These are phyloP conservation scores for Aphelenchoides bicaudatus DNA, from an alignment of 2,888 invertebrate genomes.

Conservation along the genomic window DNA sequence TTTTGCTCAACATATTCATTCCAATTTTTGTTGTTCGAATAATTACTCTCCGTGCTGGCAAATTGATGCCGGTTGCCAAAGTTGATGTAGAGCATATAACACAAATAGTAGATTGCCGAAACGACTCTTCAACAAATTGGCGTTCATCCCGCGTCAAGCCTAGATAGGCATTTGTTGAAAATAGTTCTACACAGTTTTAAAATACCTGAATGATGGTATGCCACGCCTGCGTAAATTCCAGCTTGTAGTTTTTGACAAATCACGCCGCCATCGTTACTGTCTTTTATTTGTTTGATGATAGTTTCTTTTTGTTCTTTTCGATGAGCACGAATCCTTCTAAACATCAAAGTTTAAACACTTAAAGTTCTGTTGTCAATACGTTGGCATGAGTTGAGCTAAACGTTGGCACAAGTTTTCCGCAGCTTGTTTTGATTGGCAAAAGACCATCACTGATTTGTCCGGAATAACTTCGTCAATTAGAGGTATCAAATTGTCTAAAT, in stretches of 20 bases:
- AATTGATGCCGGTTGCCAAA: slow-evolving; percentile 92
- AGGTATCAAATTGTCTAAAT: slow-evolving; percentile 30
- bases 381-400: slow-evolving; percentile 22
- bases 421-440: slow-evolving; percentile 86
- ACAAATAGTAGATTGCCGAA: slow-evolving; percentile 72
- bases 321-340: slow-evolving; percentile 19
- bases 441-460: slow-evolving; percentile 76
- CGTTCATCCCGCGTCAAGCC: slow-evolving; percentile 83
- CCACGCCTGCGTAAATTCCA: slow-evolving; percentile 77
- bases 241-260: slow-evolving; percentile 67
- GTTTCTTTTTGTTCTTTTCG: slow-evolving; percentile 18
- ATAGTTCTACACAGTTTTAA: too few species aligned
- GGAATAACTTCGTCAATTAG: slow-evolving; percentile 38
- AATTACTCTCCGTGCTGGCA: slow-evolving; percentile 83
- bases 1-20: slow-evolving; percentile 71
- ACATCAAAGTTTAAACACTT: not conserved
- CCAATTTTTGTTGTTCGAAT: slow-evolving; percentile 81
- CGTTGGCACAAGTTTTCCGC: slow-evolving; percentile 63
- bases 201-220: slow-evolving; percentile 83
- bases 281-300: slow-evolving; percentile 26
- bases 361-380: slow-evolving; percentile 9
- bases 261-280: slow-evolving; percentile 28
- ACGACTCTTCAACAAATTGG: slow-evolving; percentile 71
- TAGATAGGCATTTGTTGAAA: too few species aligned
- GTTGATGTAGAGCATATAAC: slow-evolving; percentile 92